These are phyloP conservation scores for Chirona hameri DNA, from an alignment of 2,888 invertebrate genomes.

Conservation along the genomic window DNA sequence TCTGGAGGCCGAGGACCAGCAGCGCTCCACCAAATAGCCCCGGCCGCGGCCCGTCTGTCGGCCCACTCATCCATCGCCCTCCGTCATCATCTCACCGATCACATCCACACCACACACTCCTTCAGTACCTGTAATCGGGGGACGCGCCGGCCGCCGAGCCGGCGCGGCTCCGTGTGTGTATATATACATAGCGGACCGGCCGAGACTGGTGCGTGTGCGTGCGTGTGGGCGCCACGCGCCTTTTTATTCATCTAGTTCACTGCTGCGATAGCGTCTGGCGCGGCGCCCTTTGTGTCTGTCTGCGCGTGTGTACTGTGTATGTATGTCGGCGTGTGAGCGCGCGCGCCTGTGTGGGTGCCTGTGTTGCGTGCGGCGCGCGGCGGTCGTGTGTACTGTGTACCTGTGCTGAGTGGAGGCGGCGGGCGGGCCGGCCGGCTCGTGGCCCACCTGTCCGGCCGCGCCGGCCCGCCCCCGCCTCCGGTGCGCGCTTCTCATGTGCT, in stretches of 20 bases:
- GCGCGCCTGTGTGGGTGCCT: not conserved
- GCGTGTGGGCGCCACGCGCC: not conserved
- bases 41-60: not conserved
- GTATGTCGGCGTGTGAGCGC: not conserved
- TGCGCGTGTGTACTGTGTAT: not conserved
- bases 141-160: not conserved
- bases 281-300: not conserved
- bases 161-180: not conserved
- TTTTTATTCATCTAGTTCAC: conserved; percentile 27
- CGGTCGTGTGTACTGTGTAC: no score
- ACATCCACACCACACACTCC: not conserved
- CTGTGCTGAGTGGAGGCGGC: not conserved
- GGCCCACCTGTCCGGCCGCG: not conserved
- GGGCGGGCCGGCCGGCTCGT: not conserved
- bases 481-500: no score
- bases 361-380: not conserved
- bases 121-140: not conserved
- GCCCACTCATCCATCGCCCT: not conserved
- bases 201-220: not conserved
- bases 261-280: not conserved
- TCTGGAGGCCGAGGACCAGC: not conserved
- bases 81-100: not conserved
- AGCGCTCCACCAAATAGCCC: not conserved
- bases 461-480: not conserved
- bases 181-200: not conserved